A percentile compares a stretch with the other conserved stretches of the same genome.
Evolutionary conservation across 2,888 invertebrate genomes (phyloP).

Genomic region (Tachina fera): DNA sequence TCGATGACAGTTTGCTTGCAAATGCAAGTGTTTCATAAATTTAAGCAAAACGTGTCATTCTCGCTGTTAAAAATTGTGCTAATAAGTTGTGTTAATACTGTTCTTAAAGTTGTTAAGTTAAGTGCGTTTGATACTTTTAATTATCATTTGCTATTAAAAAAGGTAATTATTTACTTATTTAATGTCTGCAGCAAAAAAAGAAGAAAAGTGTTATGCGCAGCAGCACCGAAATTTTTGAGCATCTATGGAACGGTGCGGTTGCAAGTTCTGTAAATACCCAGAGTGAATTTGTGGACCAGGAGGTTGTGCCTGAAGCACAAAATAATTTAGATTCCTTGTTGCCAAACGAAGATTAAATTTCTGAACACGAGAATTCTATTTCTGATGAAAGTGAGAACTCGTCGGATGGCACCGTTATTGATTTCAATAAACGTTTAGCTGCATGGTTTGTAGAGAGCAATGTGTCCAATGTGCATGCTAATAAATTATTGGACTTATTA

Average conservation of each 20-base stretch:
- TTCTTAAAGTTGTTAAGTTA: constrained; percentile 31
- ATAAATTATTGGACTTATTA: too few relatives aligned
- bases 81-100: constrained; percentile 35
- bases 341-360: constrained; percentile 47
- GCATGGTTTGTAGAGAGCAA: too few relatives aligned
- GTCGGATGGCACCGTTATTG: too few relatives aligned
- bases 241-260: constrained; percentile 37
- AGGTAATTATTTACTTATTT: constrained; percentile 24
- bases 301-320: constrained; percentile 46
- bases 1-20: constrained; percentile 22
- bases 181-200: constrained; percentile 34
- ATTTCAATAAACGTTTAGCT: too few relatives aligned
- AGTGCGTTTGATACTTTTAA: constrained; percentile 29
- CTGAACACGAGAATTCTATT: constrained; percentile 48
- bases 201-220: constrained; percentile 44
- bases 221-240: constrained; percentile 45
- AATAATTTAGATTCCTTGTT: constrained; percentile 44
- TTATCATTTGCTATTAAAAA: constrained; percentile 43
- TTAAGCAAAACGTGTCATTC: constrained; percentile 18
- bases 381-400: too few relatives aligned
- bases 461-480: too few relatives aligned
- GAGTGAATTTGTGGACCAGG: constrained; percentile 42
- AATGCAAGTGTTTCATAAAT: constrained; percentile 31
- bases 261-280: constrained; percentile 42
- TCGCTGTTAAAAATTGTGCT: constrained; percentile 4